A percentile compares a stretch with the other conserved stretches of the same genome.
Evolutionary conservation across 2,888 invertebrate genomes (phyloP).

Genomic region (Nasonovia ribisnigri): DNA sequence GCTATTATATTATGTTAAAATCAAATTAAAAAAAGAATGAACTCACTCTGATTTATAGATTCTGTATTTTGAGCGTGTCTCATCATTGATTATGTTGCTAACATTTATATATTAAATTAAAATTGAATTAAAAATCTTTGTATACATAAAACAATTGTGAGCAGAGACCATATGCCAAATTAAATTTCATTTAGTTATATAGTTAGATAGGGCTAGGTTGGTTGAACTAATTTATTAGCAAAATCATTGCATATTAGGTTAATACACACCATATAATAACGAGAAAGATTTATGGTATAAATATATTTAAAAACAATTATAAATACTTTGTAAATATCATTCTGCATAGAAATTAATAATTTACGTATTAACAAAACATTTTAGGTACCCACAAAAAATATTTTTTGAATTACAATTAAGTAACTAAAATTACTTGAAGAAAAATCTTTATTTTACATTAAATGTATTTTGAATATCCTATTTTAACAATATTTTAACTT

Average conservation of each 20-base stretch:
- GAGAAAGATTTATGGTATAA: too few species aligned
- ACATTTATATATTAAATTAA: background rate
- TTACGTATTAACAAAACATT: too few species aligned
- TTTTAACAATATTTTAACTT: too few species aligned
- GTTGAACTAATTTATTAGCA: background rate
- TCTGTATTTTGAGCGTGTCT: background rate
- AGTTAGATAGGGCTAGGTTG: background rate
- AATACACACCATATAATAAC: background rate
- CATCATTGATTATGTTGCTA: background rate
- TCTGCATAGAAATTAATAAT: too few species aligned
- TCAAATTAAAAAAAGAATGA: background rate
- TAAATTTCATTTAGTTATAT: background rate
- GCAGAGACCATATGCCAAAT: background rate
- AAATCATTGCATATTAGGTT: background rate
- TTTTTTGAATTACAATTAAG: too few species aligned
- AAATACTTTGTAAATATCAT: too few species aligned
- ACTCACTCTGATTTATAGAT: background rate
- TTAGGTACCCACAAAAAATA: too few species aligned
- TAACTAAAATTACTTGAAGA: too few species aligned
- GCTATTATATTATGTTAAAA: background rate
- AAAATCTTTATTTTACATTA: too few species aligned
- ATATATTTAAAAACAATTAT: too few species aligned
- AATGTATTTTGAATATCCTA: too few species aligned
- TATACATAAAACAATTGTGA: background rate
- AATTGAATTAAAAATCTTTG: background rate